phyloP scores from a whole-genome alignment of 2,113 vertebrate species.

The Barbus barbus region DNA sequence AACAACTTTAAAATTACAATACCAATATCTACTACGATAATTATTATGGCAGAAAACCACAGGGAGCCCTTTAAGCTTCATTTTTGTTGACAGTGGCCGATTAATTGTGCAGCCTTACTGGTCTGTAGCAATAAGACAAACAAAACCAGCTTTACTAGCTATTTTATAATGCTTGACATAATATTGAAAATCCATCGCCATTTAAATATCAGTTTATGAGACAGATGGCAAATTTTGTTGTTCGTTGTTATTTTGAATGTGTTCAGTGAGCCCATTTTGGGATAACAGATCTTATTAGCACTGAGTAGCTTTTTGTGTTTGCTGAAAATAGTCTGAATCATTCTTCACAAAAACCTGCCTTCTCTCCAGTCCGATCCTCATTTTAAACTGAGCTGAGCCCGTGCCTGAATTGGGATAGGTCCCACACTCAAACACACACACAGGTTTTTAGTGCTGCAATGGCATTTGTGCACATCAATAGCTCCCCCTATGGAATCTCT shows the following conservation, averaged over 20 bases:
- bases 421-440: not conserved
- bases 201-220: not conserved
- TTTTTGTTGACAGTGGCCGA: not conserved
- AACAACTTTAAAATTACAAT: not conserved
- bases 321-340: not conserved
- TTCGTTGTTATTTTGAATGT: not conserved
- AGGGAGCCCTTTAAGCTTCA: not conserved
- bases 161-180: slow-evolving; percentile 2
- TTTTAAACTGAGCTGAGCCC: no score
- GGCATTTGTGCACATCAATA: slow-evolving; percentile 60
- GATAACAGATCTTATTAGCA: slow-evolving; percentile 14
- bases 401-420: slow-evolving; percentile 20
- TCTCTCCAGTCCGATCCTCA: not conserved
- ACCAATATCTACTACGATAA: no score
- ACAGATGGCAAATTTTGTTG: not conserved
- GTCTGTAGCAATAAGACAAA: not conserved
- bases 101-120: not conserved
- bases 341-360: slow-evolving; percentile 3
- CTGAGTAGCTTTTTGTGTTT: slow-evolving; percentile 11
- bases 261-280: slow-evolving; percentile 10
- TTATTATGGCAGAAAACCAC: not conserved
- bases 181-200: not conserved
- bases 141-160: not conserved
- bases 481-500: slow-evolving; percentile 66
- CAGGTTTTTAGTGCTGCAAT: slow-evolving; percentile 34